phyloP scores from a whole-genome alignment of 2,113 vertebrate genomes.

The Gnathonemus echidnorhynchus region DNA sequence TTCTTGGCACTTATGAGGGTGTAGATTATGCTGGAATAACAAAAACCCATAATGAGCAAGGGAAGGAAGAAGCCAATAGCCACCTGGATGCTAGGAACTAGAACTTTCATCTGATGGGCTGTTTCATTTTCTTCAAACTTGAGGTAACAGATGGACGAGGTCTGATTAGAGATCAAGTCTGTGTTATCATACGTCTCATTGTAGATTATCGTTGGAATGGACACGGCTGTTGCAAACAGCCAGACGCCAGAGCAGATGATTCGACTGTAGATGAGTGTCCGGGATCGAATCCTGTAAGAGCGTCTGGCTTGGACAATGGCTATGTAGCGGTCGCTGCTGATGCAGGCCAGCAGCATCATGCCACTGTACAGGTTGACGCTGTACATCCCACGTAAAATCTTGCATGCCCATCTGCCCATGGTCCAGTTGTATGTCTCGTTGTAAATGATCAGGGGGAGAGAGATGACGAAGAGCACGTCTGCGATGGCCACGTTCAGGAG shows the following conservation, averaged over 20 bases:
- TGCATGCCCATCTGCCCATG: slow-evolving; percentile 66
- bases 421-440: slow-evolving; percentile 60
- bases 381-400: slow-evolving; percentile 67
- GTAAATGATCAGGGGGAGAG: slow-evolving; percentile 77
- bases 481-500: slow-evolving; percentile 81
- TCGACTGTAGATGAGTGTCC: slow-evolving; percentile 48
- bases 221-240: slow-evolving; percentile 59
- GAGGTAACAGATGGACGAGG: slow-evolving; percentile 53
- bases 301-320: slow-evolving; percentile 80
- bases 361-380: slow-evolving; percentile 85
- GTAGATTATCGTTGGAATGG: slow-evolving; percentile 67
- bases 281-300: slow-evolving; percentile 64
- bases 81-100: slow-evolving; percentile 71
- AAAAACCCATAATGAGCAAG: slow-evolving; percentile 71
- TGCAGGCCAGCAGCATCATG: slow-evolving; percentile 81
- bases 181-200: slow-evolving; percentile 30
- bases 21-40: slow-evolving; percentile 66
- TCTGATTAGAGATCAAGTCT: rapidly evolving
- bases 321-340: slow-evolving; percentile 80
- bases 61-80: slow-evolving; percentile 77
- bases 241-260: slow-evolving; percentile 69
- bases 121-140: slow-evolving; percentile 41
- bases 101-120: slow-evolving; percentile 59
- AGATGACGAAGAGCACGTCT: slow-evolving; percentile 77
- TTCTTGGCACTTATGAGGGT: slow-evolving; percentile 68